Conservation (phyloP, 2,113 vertebrate species). For the Podilymbus podiceps region DNA sequence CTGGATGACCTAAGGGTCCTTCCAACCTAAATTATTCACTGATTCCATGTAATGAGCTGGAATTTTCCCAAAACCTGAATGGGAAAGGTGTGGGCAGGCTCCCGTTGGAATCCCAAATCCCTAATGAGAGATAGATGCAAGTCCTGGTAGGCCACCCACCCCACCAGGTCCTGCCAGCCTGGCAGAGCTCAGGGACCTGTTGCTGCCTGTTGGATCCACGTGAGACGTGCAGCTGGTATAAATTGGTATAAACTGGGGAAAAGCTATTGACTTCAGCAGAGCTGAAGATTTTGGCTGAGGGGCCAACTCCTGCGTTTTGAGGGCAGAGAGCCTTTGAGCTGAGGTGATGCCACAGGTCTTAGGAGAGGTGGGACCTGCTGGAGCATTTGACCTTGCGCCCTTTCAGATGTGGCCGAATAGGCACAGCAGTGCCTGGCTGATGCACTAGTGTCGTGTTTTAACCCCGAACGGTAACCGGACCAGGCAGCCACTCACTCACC, state of each 20-base stretch:
- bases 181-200: neutral
- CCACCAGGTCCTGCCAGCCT: neutral
- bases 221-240: neutral
- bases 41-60: neutral
- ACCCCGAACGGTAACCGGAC: too few relatives aligned
- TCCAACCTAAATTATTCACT: neutral
- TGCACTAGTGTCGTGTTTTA: too few relatives aligned
- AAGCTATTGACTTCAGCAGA: neutral
- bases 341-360: neutral
- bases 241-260: neutral
- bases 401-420: neutral
- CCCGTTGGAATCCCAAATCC: neutral
- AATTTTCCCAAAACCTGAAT: neutral
- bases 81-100: constrained; percentile 29
- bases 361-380: neutral
- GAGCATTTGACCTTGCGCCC: neutral
- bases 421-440: neutral
- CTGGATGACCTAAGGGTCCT: neutral
- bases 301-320: neutral
- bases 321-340: neutral
- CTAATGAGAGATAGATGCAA: neutral
- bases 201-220: neutral
- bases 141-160: neutral
- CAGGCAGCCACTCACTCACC: too few relatives aligned
- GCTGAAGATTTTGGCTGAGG: neutral